phyloP scores from a whole-genome alignment of 2,888 invertebrate species.

The Drosophila birchii region DNA sequence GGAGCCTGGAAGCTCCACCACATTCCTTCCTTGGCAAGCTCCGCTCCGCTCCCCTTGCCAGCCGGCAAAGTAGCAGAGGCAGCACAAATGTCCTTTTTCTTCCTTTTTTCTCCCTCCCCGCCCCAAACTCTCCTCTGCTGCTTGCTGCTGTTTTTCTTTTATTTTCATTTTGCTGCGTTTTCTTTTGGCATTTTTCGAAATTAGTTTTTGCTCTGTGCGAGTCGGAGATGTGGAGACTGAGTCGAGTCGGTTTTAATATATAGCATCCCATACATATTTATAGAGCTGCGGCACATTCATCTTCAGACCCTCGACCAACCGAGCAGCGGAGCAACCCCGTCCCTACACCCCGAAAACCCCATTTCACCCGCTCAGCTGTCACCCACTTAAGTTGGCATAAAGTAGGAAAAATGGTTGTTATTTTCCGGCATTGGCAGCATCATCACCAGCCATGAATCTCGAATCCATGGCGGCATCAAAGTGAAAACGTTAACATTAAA shows the following conservation, averaged over 20 bases:
- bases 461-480: conserved; percentile 46
- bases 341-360: not conserved
- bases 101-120: conserved; percentile 36
- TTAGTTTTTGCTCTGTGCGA: conserved; percentile 80
- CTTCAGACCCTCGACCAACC: conserved; percentile 62
- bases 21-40: conserved; percentile 31
- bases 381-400: conserved; percentile 78
- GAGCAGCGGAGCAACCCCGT: not conserved
- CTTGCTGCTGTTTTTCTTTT: conserved; percentile 57
- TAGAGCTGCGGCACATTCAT: conserved; percentile 82
- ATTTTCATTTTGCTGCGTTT: conserved; percentile 74
- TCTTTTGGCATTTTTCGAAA: conserved; percentile 82
- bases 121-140: conserved; percentile 21
- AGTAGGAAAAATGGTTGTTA: conserved; percentile 69
- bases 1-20: conserved; percentile 47
- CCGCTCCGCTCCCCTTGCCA: conserved; percentile 4
- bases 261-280: conserved; percentile 82
- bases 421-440: conserved; percentile 66
- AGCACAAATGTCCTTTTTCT: conserved; percentile 79
- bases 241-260: conserved; percentile 82
- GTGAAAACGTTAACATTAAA: conserved; percentile 58
- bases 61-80: conserved; percentile 48
- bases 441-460: conserved; percentile 54
- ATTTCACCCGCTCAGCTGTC: conserved; percentile 40
- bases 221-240: conserved; percentile 55